Evolutionary conservation across 2,113 vertebrate genomes (phyloP), one percentile per base, ranked within the genome.

Genomic region (Larimichthys polyactis): DNA sequence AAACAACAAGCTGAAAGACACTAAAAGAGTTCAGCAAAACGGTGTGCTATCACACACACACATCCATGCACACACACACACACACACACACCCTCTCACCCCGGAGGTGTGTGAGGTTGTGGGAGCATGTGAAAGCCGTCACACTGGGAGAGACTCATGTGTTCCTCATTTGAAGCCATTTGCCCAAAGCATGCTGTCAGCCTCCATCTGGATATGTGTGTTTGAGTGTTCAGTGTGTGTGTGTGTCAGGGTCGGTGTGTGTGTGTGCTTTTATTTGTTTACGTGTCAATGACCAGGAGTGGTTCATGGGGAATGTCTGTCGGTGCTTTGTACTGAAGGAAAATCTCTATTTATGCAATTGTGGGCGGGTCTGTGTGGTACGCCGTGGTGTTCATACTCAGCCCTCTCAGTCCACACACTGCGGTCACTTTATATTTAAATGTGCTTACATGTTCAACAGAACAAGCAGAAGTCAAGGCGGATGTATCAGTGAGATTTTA

Each of bases 151-250:
- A 77, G 69, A 80, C 81, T 91, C 86, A 92, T 94, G 92, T 91
- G 89, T 87, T 91, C 93, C 83, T 92, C 92, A 91, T 94, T 92
- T 93, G 90, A 91, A 94, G 86, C 88, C 86, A 84, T 90, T 93
- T 81, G 88, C 92, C 91, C 88, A 90, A 87, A 93, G 91, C 93
- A 78, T 91, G 85, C 89, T 91, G 90, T 93, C 92, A 91, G 89
- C 87, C 92, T 94, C 93, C 93, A 94, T 94, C 93, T 94, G 94
- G 88, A 82, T 72, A 16, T 81, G 67, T 81, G 77, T 82, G 86
- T 66, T 1, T 40, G 36, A 8, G 36, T 40, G 73, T 78, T 66
- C 7, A 62, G 77, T 82, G 77, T 55, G 29, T 29, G 48, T 83
- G 70, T 70, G 65, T 65, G 81, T 85, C 49, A 63, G 62, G 60